Evolutionary conservation across 2,888 invertebrate species (phyloP).

Genomic region (Dione vanillae): DNA sequence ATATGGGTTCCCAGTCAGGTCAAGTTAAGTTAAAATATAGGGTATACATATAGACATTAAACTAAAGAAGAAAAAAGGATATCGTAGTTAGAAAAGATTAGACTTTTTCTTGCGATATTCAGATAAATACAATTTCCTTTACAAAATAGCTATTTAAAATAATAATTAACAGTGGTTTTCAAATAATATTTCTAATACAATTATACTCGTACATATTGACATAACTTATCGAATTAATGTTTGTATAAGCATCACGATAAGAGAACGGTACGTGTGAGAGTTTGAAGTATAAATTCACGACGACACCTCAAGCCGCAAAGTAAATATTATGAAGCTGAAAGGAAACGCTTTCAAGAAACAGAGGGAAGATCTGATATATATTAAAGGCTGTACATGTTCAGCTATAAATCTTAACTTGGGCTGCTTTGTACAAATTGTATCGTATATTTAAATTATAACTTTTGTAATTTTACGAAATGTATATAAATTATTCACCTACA

Average conservation of each 20-base stretch:
- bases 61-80: too few relatives aligned
- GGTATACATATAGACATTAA: too few relatives aligned
- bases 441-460: background rate
- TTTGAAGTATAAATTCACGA: constrained; percentile 34
- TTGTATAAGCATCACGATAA: background rate
- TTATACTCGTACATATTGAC: too few relatives aligned
- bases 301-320: constrained; percentile 41
- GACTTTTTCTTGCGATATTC: too few relatives aligned
- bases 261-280: constrained; percentile 22
- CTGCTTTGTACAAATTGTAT: background rate
- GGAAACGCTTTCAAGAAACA: constrained; percentile 28
- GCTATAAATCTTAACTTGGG: constrained; percentile 4
- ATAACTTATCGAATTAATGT: constrained; percentile 15
- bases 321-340: constrained; percentile 37
- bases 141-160: too few relatives aligned
- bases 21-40: too few relatives aligned
- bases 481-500: background rate
- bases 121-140: too few relatives aligned
- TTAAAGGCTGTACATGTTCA: constrained; percentile 20
- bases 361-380: constrained; percentile 17
- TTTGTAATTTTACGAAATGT: background rate
- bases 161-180: too few relatives aligned
- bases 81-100: too few relatives aligned
- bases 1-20: too few relatives aligned
- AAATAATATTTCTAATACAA: too few relatives aligned